phyloP scores from a whole-genome alignment of 2,797 vertebrate species.

The Nannoperca australis region DNA sequence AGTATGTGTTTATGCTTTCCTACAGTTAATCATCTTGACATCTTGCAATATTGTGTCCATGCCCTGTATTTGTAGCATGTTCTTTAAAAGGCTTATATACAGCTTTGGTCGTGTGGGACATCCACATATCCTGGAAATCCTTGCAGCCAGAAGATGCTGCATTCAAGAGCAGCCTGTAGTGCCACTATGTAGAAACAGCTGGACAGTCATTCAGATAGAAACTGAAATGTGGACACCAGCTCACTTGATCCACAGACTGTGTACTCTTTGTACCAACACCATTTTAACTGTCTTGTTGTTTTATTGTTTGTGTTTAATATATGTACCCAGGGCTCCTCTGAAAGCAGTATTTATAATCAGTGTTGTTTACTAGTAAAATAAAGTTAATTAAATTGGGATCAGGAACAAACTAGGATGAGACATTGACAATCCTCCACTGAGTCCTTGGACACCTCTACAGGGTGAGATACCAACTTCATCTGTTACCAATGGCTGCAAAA shows the following conservation, averaged over 20 bases:
- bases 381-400: not conserved
- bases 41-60: too few relatives aligned
- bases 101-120: not conserved
- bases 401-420: not conserved
- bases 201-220: not conserved
- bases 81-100: not conserved
- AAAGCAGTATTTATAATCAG: slow-evolving; percentile 2
- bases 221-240: not conserved
- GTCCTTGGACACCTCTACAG: not conserved
- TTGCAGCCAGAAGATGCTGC: not conserved
- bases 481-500: not conserved
- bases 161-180: not conserved
- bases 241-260: slow-evolving; percentile 5
- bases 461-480: not conserved
- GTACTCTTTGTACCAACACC: too few relatives aligned
- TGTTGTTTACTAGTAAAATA: not conserved
- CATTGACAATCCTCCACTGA: not conserved
- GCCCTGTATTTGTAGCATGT: not conserved
- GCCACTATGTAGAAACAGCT: not conserved
- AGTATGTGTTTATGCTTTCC: not conserved
- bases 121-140: not conserved
- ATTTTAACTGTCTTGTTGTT: slow-evolving; percentile 6
- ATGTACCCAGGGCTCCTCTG: not conserved
- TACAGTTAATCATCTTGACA: not conserved
- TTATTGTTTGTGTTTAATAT: not conserved